Base-by-base conservation (phyloP, 2,797 vertebrate species). In the Columba guinea region DNA sequence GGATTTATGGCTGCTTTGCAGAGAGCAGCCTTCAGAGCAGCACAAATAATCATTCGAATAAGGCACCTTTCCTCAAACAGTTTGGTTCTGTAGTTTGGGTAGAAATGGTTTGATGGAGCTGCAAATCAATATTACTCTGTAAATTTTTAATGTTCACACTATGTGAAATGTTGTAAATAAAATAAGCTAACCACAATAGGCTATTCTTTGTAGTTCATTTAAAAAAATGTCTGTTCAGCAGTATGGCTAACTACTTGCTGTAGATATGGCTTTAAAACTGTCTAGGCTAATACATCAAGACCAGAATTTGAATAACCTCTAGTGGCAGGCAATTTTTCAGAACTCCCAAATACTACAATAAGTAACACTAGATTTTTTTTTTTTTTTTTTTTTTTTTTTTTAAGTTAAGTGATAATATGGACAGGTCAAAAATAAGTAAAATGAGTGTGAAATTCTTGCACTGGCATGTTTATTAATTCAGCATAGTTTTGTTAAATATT, bases 201-300 rank as follows among this genome's bases (percentile, higher is more conserved):
- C 83, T 84, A 96, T 97, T 97, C 97, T 98, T 97, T 93, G 96
- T 88, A 96, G 78, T 97, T 98, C 97, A 91, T 98, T 96, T 96
- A n/a, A 89, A 98, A 97, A 98, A 98, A 94, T 97, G 98, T 96
- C 97, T 94, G 96, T 96, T 98, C 98, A 98, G 98, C 98, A 98
- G 88, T 97, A 96, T 95, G 96, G 96, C 97, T 97, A 97, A 98
- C 97, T 97, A 97, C 97, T 96, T 28, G 94, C 97, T 97, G 95
- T 97, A 94, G 96, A 95, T 67, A 97, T 75, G 97, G 97, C 97
- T 98, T 97, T 98, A 98, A 98, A 98, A 94, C 98, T 97, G 98
- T 98, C 98, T 96, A 75, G 95, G 80, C 97, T 98, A 98, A 98
- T 98, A 98, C 97, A 98, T 98, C 98, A 98, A 97, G 90, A 78